phyloP scores from a whole-genome alignment of 37 sponge, comb jelly and placozoan species.

The Lycopodina hypogea region DNA sequence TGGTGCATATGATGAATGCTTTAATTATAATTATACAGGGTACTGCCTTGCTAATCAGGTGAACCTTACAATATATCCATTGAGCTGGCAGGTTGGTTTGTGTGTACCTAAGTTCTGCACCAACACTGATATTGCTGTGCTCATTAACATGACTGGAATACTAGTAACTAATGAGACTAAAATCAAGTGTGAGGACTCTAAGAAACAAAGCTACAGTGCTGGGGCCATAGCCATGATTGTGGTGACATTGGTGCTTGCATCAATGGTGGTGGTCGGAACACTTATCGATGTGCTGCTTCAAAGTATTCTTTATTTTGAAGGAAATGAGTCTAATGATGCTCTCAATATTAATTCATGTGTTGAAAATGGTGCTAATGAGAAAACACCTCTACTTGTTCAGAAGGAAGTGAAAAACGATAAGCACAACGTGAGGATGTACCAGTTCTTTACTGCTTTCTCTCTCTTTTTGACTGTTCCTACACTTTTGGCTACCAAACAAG shows the following conservation, averaged over 20 bases:
- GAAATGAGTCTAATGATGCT: not conserved
- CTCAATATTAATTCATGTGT: not conserved
- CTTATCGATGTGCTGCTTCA: slow-evolving; percentile 6
- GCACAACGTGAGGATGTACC: not conserved
- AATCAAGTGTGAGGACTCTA: not conserved
- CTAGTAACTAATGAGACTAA: not conserved
- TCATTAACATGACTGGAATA: not conserved
- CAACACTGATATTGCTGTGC: not conserved
- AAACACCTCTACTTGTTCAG: slow-evolving; percentile 9
- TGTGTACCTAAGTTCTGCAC: slow-evolving; percentile 39
- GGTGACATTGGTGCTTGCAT: slow-evolving; percentile 28
- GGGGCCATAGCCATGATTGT: slow-evolving; percentile 59
- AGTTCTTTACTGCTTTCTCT: slow-evolving; percentile 60
- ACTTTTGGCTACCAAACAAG: slow-evolving; percentile 55
- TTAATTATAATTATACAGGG: slow-evolving; percentile 14
- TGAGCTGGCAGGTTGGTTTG: slow-evolving; percentile 3
- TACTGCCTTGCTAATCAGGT: slow-evolving; percentile 29
- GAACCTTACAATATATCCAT: not conserved
- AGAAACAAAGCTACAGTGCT: slow-evolving; percentile 9
- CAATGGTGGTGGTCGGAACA: slow-evolving; percentile 15
- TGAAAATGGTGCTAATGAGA: not conserved
- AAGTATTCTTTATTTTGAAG: not conserved
- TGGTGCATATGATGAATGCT: slow-evolving; percentile 73
- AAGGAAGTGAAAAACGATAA: not conserved
- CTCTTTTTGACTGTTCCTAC: slow-evolving; percentile 51